Base-by-base conservation (phyloP, 2,113 vertebrate genomes). In the Apteryx mantelli region DNA sequence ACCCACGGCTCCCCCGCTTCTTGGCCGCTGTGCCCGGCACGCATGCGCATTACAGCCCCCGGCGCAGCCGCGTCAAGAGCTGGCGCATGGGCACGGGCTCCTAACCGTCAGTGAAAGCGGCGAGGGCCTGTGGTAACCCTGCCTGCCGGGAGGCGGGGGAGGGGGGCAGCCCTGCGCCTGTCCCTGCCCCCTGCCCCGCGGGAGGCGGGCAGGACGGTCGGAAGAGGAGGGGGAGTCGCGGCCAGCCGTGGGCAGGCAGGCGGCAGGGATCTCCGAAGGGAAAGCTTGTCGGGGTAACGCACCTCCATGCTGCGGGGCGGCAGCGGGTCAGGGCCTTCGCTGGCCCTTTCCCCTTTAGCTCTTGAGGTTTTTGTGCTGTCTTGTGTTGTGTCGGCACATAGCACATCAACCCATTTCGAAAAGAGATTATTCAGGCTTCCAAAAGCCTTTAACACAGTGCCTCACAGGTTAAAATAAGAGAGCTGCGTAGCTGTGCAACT, bases 21-120 rank as follows among this genome's bases (percentile, higher is more conserved):
- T 1, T 1, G 5, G 11, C 7, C 16, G 1, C 16, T 1, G 16
- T 3, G 8, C 2, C 5, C 0, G 0, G 3, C 3, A 2, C 69
- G 88, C 90, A 42, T 24, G 92, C 82, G 85, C 53, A 5, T 2
- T 5, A 5, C 0, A 3, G 11, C 22, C 0, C 11, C 25, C 17
- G 3, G 12, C 3, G 9, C n/a, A 2, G 0, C 34, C 1, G 10
- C 11, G 3, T 5, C 2, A 0, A 2, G 9, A 8, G 4, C 6
- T 2, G 7, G 65, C n/a, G 56, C 74, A 28, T 22, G 63, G 53
- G 70, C 60, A 6, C 11, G 9, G 18, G 16, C 56, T 58, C 30
- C 53, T 20, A 58, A 58, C 30, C 8, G 56, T 32, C 56, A 16
- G 14, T 10, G 56, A 9, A 10, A 30, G 28, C 53, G 25, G 46